Conservation (phyloP, 2,113 vertebrate genomes). For the Coptodon bakossiorum region DNA sequence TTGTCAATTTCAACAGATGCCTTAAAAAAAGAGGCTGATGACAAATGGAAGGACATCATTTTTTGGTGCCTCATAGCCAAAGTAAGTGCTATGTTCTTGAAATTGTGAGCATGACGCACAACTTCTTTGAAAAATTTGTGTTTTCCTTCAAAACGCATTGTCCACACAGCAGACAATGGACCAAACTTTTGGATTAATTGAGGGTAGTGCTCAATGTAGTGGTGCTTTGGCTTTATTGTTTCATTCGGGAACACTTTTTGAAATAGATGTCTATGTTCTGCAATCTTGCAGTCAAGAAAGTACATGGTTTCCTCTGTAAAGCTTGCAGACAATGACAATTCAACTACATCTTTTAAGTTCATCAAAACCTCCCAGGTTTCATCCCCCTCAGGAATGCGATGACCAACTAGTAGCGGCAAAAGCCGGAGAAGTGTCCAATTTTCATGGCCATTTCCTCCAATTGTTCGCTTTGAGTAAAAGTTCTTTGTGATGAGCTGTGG, state of each 20-base stretch:
- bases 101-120: background rate
- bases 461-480: background rate
- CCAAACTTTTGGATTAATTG: background rate
- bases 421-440: background rate
- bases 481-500: background rate
- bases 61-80: background rate
- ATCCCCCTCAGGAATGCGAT: background rate
- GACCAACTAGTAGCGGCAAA: background rate
- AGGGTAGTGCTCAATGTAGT: background rate
- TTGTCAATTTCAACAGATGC: background rate
- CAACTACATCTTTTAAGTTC: background rate
- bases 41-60: background rate
- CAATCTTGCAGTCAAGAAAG: background rate
- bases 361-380: background rate
- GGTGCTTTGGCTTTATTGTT: background rate
- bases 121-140: background rate
- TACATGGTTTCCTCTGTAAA: background rate
- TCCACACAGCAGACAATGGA: background rate
- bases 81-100: background rate
- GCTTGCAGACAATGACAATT: background rate
- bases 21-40: background rate
- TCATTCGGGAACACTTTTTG: background rate
- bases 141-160: background rate
- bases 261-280: background rate
- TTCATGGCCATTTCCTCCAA: background rate